Evolutionary conservation across 1,140 invertebrate genomes (phyloP), one percentile per base, ranked within the genome.

Genomic region (Drosophila pseudoananassae): DNA sequence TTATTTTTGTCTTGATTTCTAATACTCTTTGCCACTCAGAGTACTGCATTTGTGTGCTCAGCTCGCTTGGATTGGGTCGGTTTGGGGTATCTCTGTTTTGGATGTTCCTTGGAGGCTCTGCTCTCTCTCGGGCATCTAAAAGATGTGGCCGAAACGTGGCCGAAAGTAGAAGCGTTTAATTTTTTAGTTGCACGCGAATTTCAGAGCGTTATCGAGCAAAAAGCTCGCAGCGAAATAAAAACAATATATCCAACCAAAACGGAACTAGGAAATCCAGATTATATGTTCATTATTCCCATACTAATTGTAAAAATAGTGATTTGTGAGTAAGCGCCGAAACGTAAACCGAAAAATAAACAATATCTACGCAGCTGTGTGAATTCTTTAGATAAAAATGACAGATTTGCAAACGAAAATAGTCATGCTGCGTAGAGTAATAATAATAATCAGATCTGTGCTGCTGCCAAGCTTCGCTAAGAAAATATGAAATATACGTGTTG

Each of bases 141-240:
- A 59, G 52, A 51, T 70, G 68, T 58, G 25, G 25, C 25, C 25
- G 25, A 46, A 76, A 81, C 64, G 81, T 85, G 83, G 82, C 83
- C 69, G 85, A 87, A 87, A 87, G 82, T 82, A 71, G 78, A 78
- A 87, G 85, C 78, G 83, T 87, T 87, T 88, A 80, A 81, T 88
- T 81, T 81, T 76, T 87, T 88, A 87, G 82, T 87, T 78, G 82
- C 83, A 87, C 82, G 82, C 82, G 82, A 87, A 87, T 88, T 88
- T 88, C 80, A 76, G 71, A 76, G 72, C 79, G 76, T 66, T 75
- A 78, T 68, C 79, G 68, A 64, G 73, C 79, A 72, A 61, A 43
- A 31, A 57, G 70, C 64, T 76, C 65, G 50, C 68, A 80, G 82
- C 60, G 60, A 81, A 85, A 81, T 20, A 83, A 54, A 75, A 52